A percentile compares a stretch with the other conserved stretches of the same genome.
Conservation (phyloP, 2,888 invertebrate species). For the Cosmia pyralina region DNA sequence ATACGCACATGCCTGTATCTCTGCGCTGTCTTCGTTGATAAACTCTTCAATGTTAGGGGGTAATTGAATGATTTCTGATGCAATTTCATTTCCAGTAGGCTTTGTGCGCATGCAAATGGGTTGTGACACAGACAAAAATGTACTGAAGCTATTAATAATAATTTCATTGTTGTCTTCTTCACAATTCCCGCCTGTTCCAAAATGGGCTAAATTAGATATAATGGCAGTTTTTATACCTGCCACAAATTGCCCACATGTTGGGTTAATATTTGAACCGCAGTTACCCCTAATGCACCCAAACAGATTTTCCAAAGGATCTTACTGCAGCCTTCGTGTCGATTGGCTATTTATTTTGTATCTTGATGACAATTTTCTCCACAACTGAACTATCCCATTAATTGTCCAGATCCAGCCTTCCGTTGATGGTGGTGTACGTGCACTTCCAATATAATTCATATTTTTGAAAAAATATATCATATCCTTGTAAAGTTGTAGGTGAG, state of each 20-base stretch:
- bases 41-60: too few relatives aligned
- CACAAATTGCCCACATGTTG: neutral
- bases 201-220: neutral
- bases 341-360: too few relatives aligned
- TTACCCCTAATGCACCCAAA: neutral
- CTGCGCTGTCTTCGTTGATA: too few relatives aligned
- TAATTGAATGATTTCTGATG: too few relatives aligned
- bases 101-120: neutral
- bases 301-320: neutral
- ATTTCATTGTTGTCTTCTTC: neutral
- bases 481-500: neutral
- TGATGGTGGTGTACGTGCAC: too few relatives aligned
- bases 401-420: too few relatives aligned
- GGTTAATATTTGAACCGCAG: neutral
- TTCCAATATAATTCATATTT: neutral
- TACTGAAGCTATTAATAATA: neutral
- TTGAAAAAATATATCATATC: too few relatives aligned
- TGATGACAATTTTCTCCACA: too few relatives aligned
- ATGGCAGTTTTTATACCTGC: constrained; percentile 1
- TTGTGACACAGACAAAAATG: neutral
- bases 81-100: too few relatives aligned
- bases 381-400: too few relatives aligned
- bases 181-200: constrained; percentile 1
- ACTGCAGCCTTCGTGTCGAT: neutral
- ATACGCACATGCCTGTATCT: too few relatives aligned